These are phyloP conservation scores for Xenopus borealis DNA, from an alignment of 2,113 vertebrate genomes.

Conservation along the genomic window DNA sequence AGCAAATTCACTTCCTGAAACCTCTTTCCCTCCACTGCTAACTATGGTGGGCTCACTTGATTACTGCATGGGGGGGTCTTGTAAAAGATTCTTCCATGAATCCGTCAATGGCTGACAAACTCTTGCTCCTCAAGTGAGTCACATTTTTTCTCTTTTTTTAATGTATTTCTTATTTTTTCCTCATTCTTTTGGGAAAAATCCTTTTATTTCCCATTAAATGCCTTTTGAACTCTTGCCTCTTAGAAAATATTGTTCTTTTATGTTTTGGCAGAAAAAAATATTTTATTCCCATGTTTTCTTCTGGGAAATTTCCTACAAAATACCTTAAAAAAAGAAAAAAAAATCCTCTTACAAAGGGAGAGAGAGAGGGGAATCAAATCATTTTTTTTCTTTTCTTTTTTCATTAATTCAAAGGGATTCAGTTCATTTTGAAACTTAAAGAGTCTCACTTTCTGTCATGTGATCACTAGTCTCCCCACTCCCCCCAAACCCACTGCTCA, in stretches of 20 bases:
- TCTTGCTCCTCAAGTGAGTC: neutral
- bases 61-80: neutral
- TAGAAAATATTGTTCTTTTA: neutral
- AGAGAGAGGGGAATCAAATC: conserved; percentile 24
- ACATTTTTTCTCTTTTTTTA: neutral
- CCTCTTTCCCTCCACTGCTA: too few species aligned
- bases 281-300: conserved; percentile 1
- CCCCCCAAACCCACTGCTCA: too few species aligned
- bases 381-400: conserved; percentile 5
- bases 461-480: too few species aligned
- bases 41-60: neutral
- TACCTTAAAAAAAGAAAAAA: neutral
- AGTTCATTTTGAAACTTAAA: too few species aligned
- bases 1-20: too few species aligned
- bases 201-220: neutral
- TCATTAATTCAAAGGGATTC: too few species aligned
- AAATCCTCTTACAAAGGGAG: conserved; percentile 31
- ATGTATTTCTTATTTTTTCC: conserved; percentile 1
- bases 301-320: too few species aligned
- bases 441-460: too few species aligned
- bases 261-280: neutral
- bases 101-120: conserved; percentile 3
- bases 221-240: conserved; percentile 8
- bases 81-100: neutral
- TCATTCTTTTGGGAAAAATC: neutral